Conservation (phyloP, 2,797 vertebrate species). For the Mus spretus region DNA sequence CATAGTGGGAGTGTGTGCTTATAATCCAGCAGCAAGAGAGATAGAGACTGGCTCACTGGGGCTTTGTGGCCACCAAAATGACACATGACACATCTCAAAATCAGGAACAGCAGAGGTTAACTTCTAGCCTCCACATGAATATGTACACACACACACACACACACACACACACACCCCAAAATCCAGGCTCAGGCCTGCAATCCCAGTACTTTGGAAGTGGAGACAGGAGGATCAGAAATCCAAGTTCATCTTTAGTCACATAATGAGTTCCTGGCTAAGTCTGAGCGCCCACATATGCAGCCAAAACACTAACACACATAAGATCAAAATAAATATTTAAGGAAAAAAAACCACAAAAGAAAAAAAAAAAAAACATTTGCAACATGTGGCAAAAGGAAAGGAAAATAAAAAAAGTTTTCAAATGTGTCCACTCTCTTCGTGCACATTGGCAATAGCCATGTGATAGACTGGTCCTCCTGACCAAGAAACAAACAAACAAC, state of each 20-base stretch:
- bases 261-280: neutral
- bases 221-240: neutral
- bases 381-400: neutral
- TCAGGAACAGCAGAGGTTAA: neutral
- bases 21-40: neutral
- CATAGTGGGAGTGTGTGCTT: neutral
- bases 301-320: neutral
- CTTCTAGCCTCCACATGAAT: neutral
- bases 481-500: neutral
- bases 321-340: neutral
- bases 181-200: neutral
- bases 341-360: neutral
- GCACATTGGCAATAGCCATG: conserved; percentile 95
- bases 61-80: neutral
- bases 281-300: neutral
- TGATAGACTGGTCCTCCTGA: conserved; percentile 87
- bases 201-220: neutral
- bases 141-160: neutral
- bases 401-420: neutral
- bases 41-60: neutral
- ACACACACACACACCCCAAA: neutral
- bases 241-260: neutral
- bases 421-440: conserved; percentile 90
- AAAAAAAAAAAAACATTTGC: neutral
- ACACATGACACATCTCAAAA: neutral